Percentiles rank a stretch among this genome's conserved stretches.
These are phyloP conservation scores for Suillia variegata DNA, from an alignment of 2,888 invertebrate species.

Conservation along the genomic window DNA sequence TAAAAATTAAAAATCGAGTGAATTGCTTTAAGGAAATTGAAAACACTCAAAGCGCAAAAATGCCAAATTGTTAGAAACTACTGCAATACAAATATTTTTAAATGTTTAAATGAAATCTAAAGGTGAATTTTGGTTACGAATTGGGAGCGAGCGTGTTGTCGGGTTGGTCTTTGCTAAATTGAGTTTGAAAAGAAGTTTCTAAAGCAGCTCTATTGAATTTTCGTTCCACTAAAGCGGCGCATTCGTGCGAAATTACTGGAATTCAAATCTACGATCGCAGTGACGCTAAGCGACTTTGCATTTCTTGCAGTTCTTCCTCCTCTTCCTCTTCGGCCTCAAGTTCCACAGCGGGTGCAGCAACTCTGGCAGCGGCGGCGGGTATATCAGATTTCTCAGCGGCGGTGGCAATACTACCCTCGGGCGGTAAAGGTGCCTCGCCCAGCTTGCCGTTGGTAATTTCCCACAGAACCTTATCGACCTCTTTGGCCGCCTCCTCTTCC, in stretches of 20 bases:
- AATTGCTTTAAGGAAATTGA: not conserved
- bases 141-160: too few relatives aligned
- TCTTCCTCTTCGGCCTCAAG: constrained; percentile 64
- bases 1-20: not conserved
- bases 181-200: too few relatives aligned
- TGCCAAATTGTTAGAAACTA: too few relatives aligned
- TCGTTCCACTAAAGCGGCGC: not conserved
- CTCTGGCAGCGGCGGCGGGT: constrained; percentile 65
- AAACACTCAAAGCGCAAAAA: too few relatives aligned
- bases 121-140: too few relatives aligned
- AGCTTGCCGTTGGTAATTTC: constrained; percentile 90
- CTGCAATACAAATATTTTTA: too few relatives aligned
- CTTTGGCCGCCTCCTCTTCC: constrained; percentile 94
- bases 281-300: constrained; percentile 87
- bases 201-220: constrained; percentile 1
- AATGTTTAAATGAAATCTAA: too few relatives aligned
- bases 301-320: constrained; percentile 84
- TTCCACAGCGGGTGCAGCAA: constrained; percentile 45
- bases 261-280: constrained; percentile 73
- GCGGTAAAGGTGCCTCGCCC: constrained; percentile 87
- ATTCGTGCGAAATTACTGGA: not conserved
- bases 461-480: constrained; percentile 91
- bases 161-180: too few relatives aligned
- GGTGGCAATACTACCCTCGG: constrained; percentile 66
- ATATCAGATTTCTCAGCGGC: constrained; percentile 66